Conservation (phyloP, 2,888 invertebrate species). For the Plemyria rubiginata region DNA sequence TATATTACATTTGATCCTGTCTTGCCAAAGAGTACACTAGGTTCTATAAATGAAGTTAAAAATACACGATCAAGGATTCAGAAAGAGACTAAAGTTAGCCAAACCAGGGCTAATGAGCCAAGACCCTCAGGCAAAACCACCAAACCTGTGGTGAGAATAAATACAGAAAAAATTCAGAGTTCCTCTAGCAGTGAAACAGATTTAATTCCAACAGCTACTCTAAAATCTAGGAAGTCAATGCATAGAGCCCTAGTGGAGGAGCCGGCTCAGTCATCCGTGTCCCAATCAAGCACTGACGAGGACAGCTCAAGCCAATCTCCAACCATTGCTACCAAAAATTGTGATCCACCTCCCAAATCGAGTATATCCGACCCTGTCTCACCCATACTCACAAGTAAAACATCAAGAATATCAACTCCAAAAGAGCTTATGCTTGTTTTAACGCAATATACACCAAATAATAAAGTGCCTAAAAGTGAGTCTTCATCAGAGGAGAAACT, state of each 20-base stretch:
- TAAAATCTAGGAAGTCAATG: slow-evolving; percentile 5
- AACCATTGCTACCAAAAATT: not conserved
- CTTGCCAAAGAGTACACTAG: slow-evolving; percentile 34
- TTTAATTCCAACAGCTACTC: slow-evolving; percentile 3
- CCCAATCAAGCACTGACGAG: slow-evolving; percentile 14
- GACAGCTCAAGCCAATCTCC: slow-evolving; percentile 12
- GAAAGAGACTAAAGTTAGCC: slow-evolving; percentile 35
- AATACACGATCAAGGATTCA: slow-evolving; percentile 38
- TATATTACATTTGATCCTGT: slow-evolving; percentile 54
- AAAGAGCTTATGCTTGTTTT: slow-evolving; percentile 24
- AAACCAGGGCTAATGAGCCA: slow-evolving; percentile 31
- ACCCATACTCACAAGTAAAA: slow-evolving; percentile 22
- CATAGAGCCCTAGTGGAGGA: too few relatives aligned
- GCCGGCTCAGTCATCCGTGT: not conserved
- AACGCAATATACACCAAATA: slow-evolving; percentile 52
- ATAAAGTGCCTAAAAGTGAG: slow-evolving; percentile 65
- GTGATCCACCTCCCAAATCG: slow-evolving; percentile 17
- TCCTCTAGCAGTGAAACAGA: slow-evolving; percentile 51
- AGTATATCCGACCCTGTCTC: slow-evolving; percentile 41
- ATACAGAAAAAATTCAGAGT: slow-evolving; percentile 35
- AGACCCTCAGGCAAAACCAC: slow-evolving; percentile 41
- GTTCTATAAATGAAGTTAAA: slow-evolving; percentile 28
- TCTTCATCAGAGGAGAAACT: slow-evolving; percentile 70
- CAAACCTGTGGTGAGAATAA: slow-evolving; percentile 36
- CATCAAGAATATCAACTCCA: slow-evolving; percentile 26